Percentiles rank a stretch among this genome's conserved stretches.
phyloP scores from a whole-genome alignment of 2,888 invertebrate species.

The Hyposoter dolosus region DNA sequence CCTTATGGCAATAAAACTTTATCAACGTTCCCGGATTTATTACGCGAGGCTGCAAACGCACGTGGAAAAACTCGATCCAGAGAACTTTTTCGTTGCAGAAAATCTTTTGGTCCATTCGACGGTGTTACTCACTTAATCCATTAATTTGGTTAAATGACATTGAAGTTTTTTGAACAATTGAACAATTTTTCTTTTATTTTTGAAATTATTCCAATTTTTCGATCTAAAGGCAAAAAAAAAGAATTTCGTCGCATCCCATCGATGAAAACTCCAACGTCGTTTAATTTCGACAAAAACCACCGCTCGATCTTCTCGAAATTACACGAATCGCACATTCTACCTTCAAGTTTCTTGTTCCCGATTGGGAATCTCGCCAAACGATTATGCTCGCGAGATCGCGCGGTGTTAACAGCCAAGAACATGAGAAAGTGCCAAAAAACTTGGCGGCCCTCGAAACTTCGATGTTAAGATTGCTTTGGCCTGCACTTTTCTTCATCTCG shows the following conservation, averaged over 20 bases:
- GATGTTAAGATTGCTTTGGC: conserved; percentile 39
- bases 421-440: conserved; percentile 33
- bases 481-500: conserved; percentile 23
- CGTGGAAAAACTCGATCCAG: conserved; percentile 3
- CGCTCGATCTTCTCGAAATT: conserved; percentile 16
- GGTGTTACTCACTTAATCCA: not conserved
- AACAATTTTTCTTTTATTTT: too few relatives aligned
- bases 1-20: conserved; percentile 29
- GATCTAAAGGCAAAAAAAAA: not conserved
- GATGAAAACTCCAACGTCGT: not conserved
- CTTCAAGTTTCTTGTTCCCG: conserved; percentile 25
- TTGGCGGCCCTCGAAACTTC: conserved; percentile 43
- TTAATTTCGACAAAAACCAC: not conserved
- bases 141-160: too few relatives aligned
- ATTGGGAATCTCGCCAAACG: conserved; percentile 56
- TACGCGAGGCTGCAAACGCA: not conserved
- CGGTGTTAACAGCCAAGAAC: conserved; percentile 10
- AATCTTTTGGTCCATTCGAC: not conserved
- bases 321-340: conserved; percentile 3
- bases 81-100: not conserved
- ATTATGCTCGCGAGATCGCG: conserved; percentile 30
- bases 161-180: too few relatives aligned
- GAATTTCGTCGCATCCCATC: not conserved
- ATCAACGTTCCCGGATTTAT: conserved; percentile 26
- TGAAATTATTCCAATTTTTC: not conserved